Base-by-base conservation (phyloP, 2,113 vertebrate genomes). In the Myanophis thanlyinensis region DNA sequence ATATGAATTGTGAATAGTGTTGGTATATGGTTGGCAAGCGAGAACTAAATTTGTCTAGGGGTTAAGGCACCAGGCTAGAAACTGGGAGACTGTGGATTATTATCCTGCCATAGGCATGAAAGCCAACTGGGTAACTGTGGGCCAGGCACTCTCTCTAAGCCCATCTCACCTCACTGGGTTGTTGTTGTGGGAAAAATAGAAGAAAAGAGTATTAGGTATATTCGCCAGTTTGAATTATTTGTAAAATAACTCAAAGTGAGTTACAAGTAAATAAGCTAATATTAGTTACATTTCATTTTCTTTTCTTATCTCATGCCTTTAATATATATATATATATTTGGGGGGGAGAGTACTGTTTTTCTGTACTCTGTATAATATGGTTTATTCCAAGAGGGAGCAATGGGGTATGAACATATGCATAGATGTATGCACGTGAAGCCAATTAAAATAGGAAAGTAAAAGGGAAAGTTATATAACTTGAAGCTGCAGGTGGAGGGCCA, bases 391-490 rank as follows among this genome's bases (percentile, higher is more conserved):
- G 30, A 62, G 56, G 25, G 54, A 56, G 54, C 23, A 62, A 1
- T 11, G 56, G 11, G 56, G 27, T 62, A 30, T 62, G 56, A 62
- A 62, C 56, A 62, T 30, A 62, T 30, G 56, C 12, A 62, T 62
- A 62, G 56, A 30, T 30, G 56, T 62, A 3, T 62, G 56, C 3
- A 62, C 9, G 30, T 12, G 9, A 62, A 30, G 56, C 88, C 91
- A 85, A 8, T n/a, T 91, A n/a, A 93, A 90, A 18, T 15, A 10
- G 85, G 59, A 84, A 89, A 93, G 94, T 56, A 94, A 84, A 92
- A 93, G 30, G 85, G 18, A 1, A 90, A 86, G 4, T 3, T 11
- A 59, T 30, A 30, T 44, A 35, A 54, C 22, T 23, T 67, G 27
- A 67, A n/a, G 59, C 27, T 67, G 30, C 30, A 67, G 59, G 59